Base-by-base conservation (phyloP, 2,113 vertebrate genomes). In the Neogale vison region DNA sequence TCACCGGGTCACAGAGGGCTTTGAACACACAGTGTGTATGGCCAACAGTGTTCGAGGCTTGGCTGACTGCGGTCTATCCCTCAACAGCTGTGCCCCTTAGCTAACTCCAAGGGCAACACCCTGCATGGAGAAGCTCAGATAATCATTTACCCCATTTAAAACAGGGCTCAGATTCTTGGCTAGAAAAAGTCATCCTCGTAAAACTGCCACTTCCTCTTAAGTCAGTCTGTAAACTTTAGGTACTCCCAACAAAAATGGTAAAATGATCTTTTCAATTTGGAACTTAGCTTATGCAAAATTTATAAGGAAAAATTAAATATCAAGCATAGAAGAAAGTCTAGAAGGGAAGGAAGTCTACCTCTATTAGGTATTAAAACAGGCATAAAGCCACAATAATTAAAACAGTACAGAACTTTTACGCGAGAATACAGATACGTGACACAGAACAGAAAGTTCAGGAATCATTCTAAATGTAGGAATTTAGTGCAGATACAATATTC, bases 161-260 rank as follows among this genome's bases (percentile, higher is more conserved):
- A 86, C 42, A 9, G 4, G 72, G 52, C 47, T 67, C 26, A 3
- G 14, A 20, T 50, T 69, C 65, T 82, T 77, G 55, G 29, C 55
- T 83, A 71, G 21, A 83, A 87, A 90, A 23, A 92, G 39, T 67
- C 47, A 29, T 57, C 69, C 23, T 55, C 15, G 61, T 80, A 93
- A 97, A 95, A 79, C 87, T 47, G 81, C 45, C 61, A 55, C 45
- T 87, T 83, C 50, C 74, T 86, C 39, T 94, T 34, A 81, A 88
- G 59, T 61, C 61, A 77, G 17, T 21, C 50, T 72, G 55, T 84
- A 96, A 77, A 63, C 29, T 7, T 72, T 92, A 84, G 18, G n/a
- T 26, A 47, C 90, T 63, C 55, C 55, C 89, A 69, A 63, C 55
- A 97, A 88, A 92, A 90, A 76, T 14, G 59, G 36, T 71, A 91